phyloP scores from a whole-genome alignment of 2,113 vertebrate genomes.

The Melanocharis versteri region DNA sequence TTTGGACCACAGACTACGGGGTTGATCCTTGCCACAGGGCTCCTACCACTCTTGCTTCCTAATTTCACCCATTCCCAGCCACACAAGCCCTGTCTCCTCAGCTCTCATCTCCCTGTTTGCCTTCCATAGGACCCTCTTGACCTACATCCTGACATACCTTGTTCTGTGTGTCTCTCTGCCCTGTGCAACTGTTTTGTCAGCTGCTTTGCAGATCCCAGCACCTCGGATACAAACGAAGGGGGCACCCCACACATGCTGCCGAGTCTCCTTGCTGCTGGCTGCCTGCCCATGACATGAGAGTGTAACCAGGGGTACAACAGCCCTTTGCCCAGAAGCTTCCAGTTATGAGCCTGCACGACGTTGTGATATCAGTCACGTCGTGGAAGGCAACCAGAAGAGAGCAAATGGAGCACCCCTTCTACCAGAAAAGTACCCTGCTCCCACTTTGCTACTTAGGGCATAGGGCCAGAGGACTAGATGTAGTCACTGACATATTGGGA shows the following conservation, averaged over 20 bases:
- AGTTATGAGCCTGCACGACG: not conserved
- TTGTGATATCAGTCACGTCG: not conserved
- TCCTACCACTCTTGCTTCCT: not conserved
- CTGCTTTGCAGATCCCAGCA: not conserved
- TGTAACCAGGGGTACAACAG: not conserved
- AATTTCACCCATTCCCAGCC: not conserved
- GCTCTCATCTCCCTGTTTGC: not conserved
- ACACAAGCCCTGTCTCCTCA: not conserved
- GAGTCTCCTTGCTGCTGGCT: not conserved
- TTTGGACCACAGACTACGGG: fast-evolving
- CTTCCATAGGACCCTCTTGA: not conserved
- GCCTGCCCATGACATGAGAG: fast-evolving
- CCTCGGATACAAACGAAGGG: not conserved
- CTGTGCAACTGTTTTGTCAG: not conserved
- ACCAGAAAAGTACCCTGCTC: not conserved
- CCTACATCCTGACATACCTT: too few relatives aligned
- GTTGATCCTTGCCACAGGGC: not conserved
- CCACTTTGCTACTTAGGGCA: not conserved
- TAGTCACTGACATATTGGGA: not conserved
- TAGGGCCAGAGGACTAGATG: not conserved
- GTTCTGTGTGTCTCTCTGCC: not conserved
- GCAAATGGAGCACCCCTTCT: not conserved
- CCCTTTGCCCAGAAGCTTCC: not conserved
- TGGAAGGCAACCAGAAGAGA: not conserved
- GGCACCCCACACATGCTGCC: fast-evolving